Conservation (phyloP, 2,797 vertebrate genomes). For the Cirrhinus molitorella region DNA sequence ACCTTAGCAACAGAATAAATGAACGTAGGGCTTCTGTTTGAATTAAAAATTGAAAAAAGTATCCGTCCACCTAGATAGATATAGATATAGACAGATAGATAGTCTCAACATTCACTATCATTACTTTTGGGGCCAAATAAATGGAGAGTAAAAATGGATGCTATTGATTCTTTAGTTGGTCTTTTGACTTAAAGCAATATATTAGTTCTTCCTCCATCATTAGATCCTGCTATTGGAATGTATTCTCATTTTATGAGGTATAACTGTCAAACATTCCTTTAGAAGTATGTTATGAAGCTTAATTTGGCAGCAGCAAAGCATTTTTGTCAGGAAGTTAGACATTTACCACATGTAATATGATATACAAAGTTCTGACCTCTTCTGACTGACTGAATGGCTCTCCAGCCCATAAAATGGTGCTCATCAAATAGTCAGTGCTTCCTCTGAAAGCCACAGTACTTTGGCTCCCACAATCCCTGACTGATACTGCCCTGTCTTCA, state of each 20-base stretch:
- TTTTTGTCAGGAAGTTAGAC: slow-evolving; percentile 32
- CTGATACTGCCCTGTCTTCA: slow-evolving; percentile 7
- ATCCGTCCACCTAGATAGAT: not conserved
- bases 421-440: slow-evolving; percentile 43
- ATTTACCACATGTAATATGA: slow-evolving; percentile 40
- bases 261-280: slow-evolving; percentile 16
- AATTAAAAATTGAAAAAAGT: not conserved
- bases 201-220: not conserved
- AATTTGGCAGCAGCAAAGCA: not conserved
- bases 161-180: slow-evolving; percentile 58
- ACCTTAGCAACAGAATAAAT: not conserved
- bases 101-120: no score
- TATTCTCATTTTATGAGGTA: slow-evolving; percentile 16
- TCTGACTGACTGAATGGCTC: slow-evolving; percentile 46
- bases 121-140: slow-evolving; percentile 60
- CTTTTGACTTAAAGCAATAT: slow-evolving; percentile 13
- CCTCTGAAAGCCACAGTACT: slow-evolving; percentile 34
- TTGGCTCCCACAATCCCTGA: slow-evolving; percentile 17
- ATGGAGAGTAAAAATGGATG: slow-evolving; percentile 55
- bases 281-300: slow-evolving; percentile 23
- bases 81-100: not conserved
- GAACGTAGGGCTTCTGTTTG: not conserved
- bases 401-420: slow-evolving; percentile 23
- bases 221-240: slow-evolving; percentile 4
- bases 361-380: slow-evolving; percentile 27